A percentile compares a stretch with the other conserved stretches of the same genome.
phyloP scores from a whole-genome alignment of 2,113 vertebrate species.

The Cromileptes altivelis region DNA sequence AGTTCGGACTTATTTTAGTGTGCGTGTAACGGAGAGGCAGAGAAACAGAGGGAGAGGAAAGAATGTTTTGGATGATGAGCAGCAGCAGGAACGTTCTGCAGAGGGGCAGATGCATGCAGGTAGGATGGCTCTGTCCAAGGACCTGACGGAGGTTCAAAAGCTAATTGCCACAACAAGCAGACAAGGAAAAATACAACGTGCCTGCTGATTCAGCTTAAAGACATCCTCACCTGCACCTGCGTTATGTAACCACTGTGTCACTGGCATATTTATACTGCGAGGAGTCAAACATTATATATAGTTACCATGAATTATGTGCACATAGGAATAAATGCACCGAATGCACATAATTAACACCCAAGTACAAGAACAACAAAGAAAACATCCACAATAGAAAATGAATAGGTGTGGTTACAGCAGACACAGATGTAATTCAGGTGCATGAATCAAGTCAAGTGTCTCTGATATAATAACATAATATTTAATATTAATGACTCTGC shows the following conservation, averaged over 20 bases:
- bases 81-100: constrained; percentile 3
- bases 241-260: constrained; percentile 40
- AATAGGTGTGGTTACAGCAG: constrained; percentile 4
- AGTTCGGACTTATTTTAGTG: constrained; percentile 28
- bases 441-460: background rate
- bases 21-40: background rate
- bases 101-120: constrained; percentile 41
- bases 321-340: background rate
- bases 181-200: constrained; percentile 22
- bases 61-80: constrained; percentile 26
- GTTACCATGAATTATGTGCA: background rate
- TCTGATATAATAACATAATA: background rate
- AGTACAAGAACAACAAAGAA: background rate
- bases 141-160: constrained; percentile 49
- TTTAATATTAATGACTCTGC: background rate
- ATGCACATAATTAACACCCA: background rate
- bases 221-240: constrained; percentile 41
- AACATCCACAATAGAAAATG: background rate
- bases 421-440: background rate
- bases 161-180: constrained; percentile 67
- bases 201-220: constrained; percentile 67
- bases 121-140: constrained; percentile 50
- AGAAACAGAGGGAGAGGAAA: constrained; percentile 12
- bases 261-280: background rate
- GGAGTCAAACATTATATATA: background rate